Evolutionary conservation across 2,888 invertebrate species (phyloP), one percentile per base, ranked within the genome.

Genomic region (Colletes collaris): DNA sequence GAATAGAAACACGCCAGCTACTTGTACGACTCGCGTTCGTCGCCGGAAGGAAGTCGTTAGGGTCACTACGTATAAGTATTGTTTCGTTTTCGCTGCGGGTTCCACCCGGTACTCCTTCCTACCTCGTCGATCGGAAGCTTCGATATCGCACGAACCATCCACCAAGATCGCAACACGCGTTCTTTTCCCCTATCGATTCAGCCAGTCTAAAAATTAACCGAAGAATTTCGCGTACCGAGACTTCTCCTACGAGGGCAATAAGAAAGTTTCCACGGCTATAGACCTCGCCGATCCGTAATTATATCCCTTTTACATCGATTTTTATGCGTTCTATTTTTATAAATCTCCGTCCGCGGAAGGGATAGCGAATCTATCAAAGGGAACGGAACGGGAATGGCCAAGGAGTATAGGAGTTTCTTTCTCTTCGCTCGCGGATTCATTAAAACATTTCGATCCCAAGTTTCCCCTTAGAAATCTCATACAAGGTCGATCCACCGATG

Each of bases 1-100:
- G 55, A 46, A 8, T 8, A 64, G 55, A 27, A 64, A 59, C 65
- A 58, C 55, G 56, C 56, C 49, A 19, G 64, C 56, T 68, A 65
- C 81, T 69, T 55, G 69, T 55, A 3, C 60, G 59, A 35, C 59
- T 11, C 50, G 19, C 27, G 6, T 8, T 49, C 8, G 49, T 37
- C 11, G n/a, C 72, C 79, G 79, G 71, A 79, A 79, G 79, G 79
- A 81, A 81, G 75, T 81, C 60, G 65, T 75, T 70, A 37, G 59
- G 37, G 56, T 49, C 37, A 53, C 65, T 55, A 71, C 58, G 76
- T 59, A 55, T 40, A 63, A 77, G 62, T 59, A 60, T 65, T 56
- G 69, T 78, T 69, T 69, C 65, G 44, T 64, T 70, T 70, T 68
- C 35, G 40, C 11, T 7, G 19, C n/a, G 40, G 27, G 11, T 66